Evolutionary conservation across 2,113 vertebrate species (phyloP), one percentile per base, ranked within the genome.

Genomic region (Cyphomyrus discorhynchus): DNA sequence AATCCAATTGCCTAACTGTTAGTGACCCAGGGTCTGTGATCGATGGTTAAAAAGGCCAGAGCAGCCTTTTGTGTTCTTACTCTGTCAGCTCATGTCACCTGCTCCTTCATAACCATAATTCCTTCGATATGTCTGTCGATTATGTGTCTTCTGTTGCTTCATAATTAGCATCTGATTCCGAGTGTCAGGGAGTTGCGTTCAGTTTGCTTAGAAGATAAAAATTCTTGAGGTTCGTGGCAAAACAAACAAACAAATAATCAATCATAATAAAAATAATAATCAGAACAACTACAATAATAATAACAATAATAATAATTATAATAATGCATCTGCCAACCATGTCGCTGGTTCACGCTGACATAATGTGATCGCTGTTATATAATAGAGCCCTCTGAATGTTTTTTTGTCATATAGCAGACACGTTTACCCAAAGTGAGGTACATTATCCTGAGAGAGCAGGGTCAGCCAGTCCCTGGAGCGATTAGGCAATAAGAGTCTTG

Each of bases 1-100:
- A 92, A 91, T 91, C 95, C 96, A 93, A 94, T 87, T 21, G 94
- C 15, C 15, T 96, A 95, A 95, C 10, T n/a, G 62, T 27, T 9
- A 66, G n/a, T 24, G 21, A 2, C n/a, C 62, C 9, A 35, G 11
- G 66, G 27, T 35, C 66, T 74, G 66, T n/a, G 27, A 74, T 35
- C 10, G 3, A 74, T 74, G n/a, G n/a, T 74, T 35, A 35, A 74
- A 74, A 31, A 31, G 9, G 24, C 62, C 5, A 42, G 42, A 35
- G 3, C 3, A 80, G 15, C 31, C 74, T 17, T 8, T 3, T 2
- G 74, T n/a, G 9, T 80, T 19, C 74, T 42, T 27, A 80, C 35
- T 1, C 0, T 0, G 13, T 19, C 66, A 15, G 31, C 27, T 74
- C 27, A 77, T 39, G 70, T 39, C 70, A 3, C 74, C 74, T 42